Base-by-base conservation (phyloP, 2,797 vertebrate species). In the Heteromormyrus szaboi region DNA sequence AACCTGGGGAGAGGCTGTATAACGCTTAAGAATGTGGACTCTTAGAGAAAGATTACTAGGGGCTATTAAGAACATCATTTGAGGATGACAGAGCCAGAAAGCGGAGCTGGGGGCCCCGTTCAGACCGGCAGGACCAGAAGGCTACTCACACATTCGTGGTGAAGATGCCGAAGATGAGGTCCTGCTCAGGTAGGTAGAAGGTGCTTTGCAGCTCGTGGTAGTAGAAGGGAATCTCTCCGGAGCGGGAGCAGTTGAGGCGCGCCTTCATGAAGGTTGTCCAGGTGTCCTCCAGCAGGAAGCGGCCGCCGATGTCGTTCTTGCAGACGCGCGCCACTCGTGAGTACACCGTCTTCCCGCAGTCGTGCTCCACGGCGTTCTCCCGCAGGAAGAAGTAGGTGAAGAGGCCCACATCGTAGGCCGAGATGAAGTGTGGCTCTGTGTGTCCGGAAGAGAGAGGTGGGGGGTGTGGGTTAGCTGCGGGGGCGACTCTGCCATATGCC, bases 211-310 rank as follows among this genome's bases (percentile, higher is more conserved):
- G 95, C 94, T 99, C 98, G 0, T 99, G 98, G 91, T 99, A 99
- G 94, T 99, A 98, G 93, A 99, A 99, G 22, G 98, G 98, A 88
- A 99, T 98, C 95, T 99, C 98, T 19, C 98, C 98, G 0, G 98
- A 97, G 87, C 98, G 97, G 3, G 98, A 99, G 93, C 98, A 99
- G 94, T 99, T 99, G 90, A 99, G 96, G 83, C 98, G 92, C 7
- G 98, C 98, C 93, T 99, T 99, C 96, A 98, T 99, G 94, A 99
- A 99, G 0, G 98, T 99, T 89, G 98, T 99, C 98, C 98, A 99
- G 0, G 98, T 99, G 95, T 99, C 98, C 93, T 99, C 98, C 93
- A 99, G 96, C 91, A 99, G 94, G 90, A 99, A 99, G 0, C 98
- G 97, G 0, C 98, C 98, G 0, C 98, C 98, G 0, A 99, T 96